These are phyloP conservation scores for Margarornis squamiger DNA, from an alignment of 2,797 vertebrate species.

Conservation along the genomic window DNA sequence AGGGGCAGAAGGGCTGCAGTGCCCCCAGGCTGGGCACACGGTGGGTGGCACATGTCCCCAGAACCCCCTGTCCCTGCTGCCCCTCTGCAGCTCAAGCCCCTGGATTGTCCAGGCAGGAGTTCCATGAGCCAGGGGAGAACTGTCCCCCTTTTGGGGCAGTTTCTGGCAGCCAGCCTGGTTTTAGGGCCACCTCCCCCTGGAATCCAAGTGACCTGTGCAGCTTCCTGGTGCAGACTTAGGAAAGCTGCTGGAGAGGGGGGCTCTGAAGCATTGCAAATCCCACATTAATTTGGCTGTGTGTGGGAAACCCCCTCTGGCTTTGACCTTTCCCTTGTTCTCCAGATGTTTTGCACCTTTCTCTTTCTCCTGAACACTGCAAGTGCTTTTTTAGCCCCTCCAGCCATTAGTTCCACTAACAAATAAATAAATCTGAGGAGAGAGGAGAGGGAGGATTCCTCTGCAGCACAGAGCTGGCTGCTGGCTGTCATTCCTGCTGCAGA, in stretches of 20 bases:
- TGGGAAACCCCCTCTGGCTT: background rate
- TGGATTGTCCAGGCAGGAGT: too few relatives aligned
- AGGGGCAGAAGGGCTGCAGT: background rate
- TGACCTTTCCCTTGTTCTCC: background rate
- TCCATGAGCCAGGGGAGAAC: background rate
- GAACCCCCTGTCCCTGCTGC: background rate
- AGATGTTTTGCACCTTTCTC: background rate
- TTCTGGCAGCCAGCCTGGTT: background rate
- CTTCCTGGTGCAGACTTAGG: accelerated
- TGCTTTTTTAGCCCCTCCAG: background rate
- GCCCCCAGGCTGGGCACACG: background rate
- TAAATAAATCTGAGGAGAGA: background rate
- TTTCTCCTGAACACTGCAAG: background rate
- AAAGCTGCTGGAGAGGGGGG: background rate
- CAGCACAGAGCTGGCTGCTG: background rate
- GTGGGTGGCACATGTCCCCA: background rate
- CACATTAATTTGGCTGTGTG: accelerated
- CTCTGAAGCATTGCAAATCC: background rate
- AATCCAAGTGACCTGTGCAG: background rate
- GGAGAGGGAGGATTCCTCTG: background rate
- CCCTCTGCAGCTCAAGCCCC: too few relatives aligned
- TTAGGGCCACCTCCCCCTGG: background rate
- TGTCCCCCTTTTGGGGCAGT: accelerated
- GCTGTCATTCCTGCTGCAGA: background rate
- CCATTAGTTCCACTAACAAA: background rate